Conservation (phyloP, 2,797 vertebrate genomes). For the Oreonectes daqikongensis region DNA sequence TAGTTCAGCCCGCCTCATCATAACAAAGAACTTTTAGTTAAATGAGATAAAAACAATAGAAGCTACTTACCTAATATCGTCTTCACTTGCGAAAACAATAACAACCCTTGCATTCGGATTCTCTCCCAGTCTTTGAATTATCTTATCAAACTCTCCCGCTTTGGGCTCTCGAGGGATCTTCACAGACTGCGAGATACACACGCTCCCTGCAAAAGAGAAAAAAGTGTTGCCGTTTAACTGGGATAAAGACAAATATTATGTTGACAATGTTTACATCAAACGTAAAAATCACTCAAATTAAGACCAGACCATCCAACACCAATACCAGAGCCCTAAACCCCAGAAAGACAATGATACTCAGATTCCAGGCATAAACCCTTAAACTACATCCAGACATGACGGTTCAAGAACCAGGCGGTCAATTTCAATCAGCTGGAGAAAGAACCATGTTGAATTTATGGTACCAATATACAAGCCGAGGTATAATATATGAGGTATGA, state of each 20-base stretch:
- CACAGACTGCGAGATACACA: conserved; percentile 94
- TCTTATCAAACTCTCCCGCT: conserved; percentile 91
- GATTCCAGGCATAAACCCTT: neutral
- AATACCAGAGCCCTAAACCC: neutral
- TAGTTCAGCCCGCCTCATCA: neutral
- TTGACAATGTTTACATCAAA: neutral
- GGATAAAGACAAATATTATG: conserved; percentile 1
- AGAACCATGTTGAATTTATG: neutral
- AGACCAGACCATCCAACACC: neutral
- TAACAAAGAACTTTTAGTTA: neutral
- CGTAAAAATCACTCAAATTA: neutral
- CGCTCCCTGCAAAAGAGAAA: conserved; percentile 77
- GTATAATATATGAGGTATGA: too few relatives aligned
- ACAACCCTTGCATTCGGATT: conserved; percentile 92
- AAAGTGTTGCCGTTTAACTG: conserved; percentile 3
- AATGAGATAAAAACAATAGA: neutral
- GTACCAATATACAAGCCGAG: neutral
- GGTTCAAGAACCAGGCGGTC: neutral
- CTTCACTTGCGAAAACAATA: conserved; percentile 96
- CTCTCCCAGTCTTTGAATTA: conserved; percentile 91
- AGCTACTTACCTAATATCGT: conserved; percentile 89
- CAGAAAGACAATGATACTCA: neutral
- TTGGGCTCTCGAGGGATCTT: conserved; percentile 97
- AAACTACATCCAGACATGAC: neutral
- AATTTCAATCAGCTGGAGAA: neutral